Percentiles rank a stretch among this genome's conserved stretches.
Conservation (phyloP, 2,797 vertebrate genomes). For the Oryzias dopingdopingensis region DNA sequence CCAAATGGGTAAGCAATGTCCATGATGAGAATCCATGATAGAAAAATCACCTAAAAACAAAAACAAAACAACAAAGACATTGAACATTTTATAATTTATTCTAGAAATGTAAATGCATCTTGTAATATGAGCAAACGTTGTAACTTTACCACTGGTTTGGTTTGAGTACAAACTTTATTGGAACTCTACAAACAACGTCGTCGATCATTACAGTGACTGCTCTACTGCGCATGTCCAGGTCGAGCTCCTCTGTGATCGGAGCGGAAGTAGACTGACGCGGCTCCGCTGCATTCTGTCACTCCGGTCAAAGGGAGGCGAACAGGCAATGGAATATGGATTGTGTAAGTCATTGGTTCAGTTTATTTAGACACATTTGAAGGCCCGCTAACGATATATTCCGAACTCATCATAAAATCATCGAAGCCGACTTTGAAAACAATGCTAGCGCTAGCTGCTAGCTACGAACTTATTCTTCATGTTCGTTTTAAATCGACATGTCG, state of each 20-base stretch:
- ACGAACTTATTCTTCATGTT: conserved; percentile 5
- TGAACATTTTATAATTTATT: too few species aligned
- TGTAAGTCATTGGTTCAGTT: conserved; percentile 50
- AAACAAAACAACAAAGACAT: too few species aligned
- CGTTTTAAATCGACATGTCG: background rate
- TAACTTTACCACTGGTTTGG: too few species aligned
- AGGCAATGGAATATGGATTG: conserved; percentile 63
- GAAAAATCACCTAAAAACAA: too few species aligned
- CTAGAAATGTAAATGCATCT: too few species aligned
- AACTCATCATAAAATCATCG: background rate
- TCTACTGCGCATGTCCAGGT: background rate
- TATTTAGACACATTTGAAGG: rapidly evolving
- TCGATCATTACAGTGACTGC: conserved; percentile 34
- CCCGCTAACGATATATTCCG: background rate
- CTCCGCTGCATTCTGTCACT: background rate
- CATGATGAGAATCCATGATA: too few species aligned
- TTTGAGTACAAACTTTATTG: too few species aligned
- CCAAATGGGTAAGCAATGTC: too few species aligned
- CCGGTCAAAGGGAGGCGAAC: conserved; percentile 9
- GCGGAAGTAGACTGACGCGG: conserved; percentile 34
- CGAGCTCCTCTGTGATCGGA: background rate
- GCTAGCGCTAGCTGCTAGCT: conserved; percentile 39
- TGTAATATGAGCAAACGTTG: too few species aligned
- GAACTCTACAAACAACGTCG: too few species aligned
- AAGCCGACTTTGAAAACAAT: background rate